Percentiles rank a stretch among this genome's conserved stretches.
phyloP scores from a whole-genome alignment of 2,888 invertebrate genomes.

The Aricia artaxerxes region DNA sequence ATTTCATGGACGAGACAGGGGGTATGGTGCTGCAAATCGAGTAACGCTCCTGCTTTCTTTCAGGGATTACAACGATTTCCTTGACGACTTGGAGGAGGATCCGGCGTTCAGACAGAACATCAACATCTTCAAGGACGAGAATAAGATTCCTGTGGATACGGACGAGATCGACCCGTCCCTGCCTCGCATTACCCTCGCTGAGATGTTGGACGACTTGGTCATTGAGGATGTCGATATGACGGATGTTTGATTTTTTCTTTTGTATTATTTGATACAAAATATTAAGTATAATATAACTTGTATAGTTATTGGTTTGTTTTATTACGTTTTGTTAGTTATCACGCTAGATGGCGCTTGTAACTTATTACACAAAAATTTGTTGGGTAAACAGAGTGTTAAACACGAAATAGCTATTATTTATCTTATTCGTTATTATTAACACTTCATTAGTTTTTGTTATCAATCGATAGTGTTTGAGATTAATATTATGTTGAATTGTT shows the following conservation, averaged over 20 bases:
- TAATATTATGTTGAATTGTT: not conserved
- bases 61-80: constrained; percentile 96
- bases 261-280: not conserved
- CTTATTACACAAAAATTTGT: not conserved
- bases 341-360: not conserved
- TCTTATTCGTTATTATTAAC: not conserved
- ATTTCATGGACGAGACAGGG: not conserved
- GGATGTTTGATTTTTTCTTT: constrained; percentile 61
- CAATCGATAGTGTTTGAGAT: constrained; percentile 8
- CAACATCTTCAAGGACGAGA: constrained; percentile 91
- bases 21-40: constrained; percentile 8
- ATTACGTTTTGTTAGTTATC: not conserved
- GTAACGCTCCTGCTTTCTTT: constrained; percentile 41
- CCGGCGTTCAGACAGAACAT: constrained; percentile 92
- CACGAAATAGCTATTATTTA: too few relatives aligned
- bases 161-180: constrained; percentile 82
- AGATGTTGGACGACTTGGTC: constrained; percentile 95
- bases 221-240: constrained; percentile 90
- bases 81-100: constrained; percentile 99
- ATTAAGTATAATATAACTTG: not conserved
- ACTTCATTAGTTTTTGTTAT: not conserved
- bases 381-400: not conserved
- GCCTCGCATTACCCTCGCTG: constrained; percentile 91
- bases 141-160: constrained; percentile 74
- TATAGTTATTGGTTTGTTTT: not conserved